Conservation (phyloP, 2,888 invertebrate species). For the Luffia ferchaultella region DNA sequence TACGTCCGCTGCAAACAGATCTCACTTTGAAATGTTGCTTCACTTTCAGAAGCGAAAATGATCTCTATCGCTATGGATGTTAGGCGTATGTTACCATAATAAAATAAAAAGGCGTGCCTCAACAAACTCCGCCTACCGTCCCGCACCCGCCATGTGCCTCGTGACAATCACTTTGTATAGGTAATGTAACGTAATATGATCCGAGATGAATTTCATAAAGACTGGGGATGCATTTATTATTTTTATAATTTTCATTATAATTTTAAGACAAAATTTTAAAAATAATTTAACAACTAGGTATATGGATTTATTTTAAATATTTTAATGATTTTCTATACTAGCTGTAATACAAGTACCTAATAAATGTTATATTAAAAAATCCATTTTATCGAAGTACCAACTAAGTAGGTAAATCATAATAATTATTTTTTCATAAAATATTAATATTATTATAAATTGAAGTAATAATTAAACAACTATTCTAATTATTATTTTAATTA, state of each 20-base stretch:
- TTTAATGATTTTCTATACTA: too few relatives aligned
- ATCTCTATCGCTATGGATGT: not conserved
- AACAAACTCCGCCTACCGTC: conserved; percentile 36
- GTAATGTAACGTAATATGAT: conserved; percentile 63
- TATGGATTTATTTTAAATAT: too few relatives aligned
- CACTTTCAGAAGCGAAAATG: not conserved
- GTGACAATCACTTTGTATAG: conserved; percentile 67
- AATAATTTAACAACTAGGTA: too few relatives aligned
- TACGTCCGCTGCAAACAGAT: conserved; percentile 37
- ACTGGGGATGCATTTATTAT: conserved; percentile 48
- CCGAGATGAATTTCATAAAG: conserved; percentile 63
- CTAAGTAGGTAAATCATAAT: too few relatives aligned
- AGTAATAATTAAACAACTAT: too few relatives aligned
- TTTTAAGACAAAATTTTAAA: not conserved
- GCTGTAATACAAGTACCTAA: too few relatives aligned
- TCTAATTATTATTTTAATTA: too few relatives aligned
- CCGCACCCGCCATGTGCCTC: conserved; percentile 49
- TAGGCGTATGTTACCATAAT: not conserved
- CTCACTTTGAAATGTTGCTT: conserved; percentile 26
- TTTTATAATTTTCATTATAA: conserved; percentile 2
- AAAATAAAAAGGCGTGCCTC: conserved; percentile 46
- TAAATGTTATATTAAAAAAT: too few relatives aligned
- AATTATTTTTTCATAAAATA: too few relatives aligned
- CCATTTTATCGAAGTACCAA: too few relatives aligned
- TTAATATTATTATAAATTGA: too few relatives aligned